Percentiles rank a stretch among this genome's conserved stretches.
phyloP scores from a whole-genome alignment of 2,888 invertebrate species.

The Coecobrya sp. region DNA sequence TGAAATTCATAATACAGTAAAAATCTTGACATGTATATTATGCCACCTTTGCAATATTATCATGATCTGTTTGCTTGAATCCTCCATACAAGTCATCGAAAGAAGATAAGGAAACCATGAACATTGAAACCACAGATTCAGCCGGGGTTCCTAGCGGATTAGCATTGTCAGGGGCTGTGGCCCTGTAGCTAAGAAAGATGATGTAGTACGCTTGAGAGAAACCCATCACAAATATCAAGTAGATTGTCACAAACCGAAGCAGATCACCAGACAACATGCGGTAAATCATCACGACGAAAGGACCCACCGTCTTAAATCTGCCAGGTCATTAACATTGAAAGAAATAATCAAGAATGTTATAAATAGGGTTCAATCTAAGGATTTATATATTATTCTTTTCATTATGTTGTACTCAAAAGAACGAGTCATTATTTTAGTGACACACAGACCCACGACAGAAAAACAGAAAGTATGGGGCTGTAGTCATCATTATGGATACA shows the following conservation, averaged over 20 bases:
- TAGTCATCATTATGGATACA: constrained; percentile 97
- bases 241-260: constrained; percentile 98
- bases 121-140: constrained; percentile 99
- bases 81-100: constrained; percentile 98
- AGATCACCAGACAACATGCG: constrained; percentile 99
- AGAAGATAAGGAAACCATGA: constrained; percentile 98
- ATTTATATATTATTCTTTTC: no score
- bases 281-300: constrained; percentile 99
- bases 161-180: constrained; percentile 89
- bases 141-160: constrained; percentile 97
- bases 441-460: constrained; percentile 92
- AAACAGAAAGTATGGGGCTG: constrained; percentile 98
- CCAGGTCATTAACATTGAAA: constrained; percentile 84
- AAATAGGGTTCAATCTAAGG: no score
- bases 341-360: background rate
- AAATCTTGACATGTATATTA: no score
- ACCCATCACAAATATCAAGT: constrained; percentile 98
- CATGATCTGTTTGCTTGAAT: constrained; percentile 96
- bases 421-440: no score
- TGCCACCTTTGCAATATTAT: constrained; percentile 94
- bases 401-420: no score
- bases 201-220: constrained; percentile 99
- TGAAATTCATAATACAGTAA: no score
- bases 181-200: constrained; percentile 96
- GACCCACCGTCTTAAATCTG: constrained; percentile 99